Percentiles rank a stretch among this genome's conserved stretches.
Conservation (phyloP, 2,797 vertebrate genomes). For the Acrocephalus scirpaceus region DNA sequence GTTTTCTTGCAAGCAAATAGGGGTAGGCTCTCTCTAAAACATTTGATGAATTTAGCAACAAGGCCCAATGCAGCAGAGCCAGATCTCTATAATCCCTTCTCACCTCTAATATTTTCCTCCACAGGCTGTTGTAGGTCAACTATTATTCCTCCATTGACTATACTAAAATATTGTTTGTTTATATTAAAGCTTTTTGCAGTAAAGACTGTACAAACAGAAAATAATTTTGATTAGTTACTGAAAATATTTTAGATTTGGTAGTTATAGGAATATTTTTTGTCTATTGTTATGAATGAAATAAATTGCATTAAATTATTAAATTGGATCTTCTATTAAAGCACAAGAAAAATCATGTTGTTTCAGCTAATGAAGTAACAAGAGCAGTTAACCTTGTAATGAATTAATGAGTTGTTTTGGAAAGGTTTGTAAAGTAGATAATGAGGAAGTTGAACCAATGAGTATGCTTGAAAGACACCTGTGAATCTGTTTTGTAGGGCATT, state of each 20-base stretch:
- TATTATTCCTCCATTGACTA: neutral
- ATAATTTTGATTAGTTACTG: neutral
- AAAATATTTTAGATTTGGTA: neutral
- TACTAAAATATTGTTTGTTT: neutral
- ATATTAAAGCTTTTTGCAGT: neutral
- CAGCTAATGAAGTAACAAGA: constrained; percentile 37
- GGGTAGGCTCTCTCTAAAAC: neutral
- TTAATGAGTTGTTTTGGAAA: constrained; percentile 36
- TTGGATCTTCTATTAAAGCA: constrained; percentile 16
- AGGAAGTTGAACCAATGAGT: neutral
- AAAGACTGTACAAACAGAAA: neutral
- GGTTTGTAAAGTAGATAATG: constrained; percentile 29
- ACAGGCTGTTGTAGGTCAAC: neutral
- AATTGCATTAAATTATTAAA: constrained; percentile 11
- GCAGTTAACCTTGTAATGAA: constrained; percentile 40
- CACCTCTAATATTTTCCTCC: neutral
- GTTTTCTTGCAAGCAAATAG: neutral
- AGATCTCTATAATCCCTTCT: neutral
- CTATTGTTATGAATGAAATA: neutral
- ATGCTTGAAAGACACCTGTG: neutral
- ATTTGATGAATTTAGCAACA: neutral
- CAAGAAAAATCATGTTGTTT: constrained; percentile 30
- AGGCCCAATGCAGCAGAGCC: neutral
- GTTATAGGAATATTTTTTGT: neutral
- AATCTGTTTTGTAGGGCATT: neutral